Evolutionary conservation across 2,113 vertebrate species (phyloP), one percentile per base, ranked within the genome.

Genomic region (Aspiorhynchus laticeps): DNA sequence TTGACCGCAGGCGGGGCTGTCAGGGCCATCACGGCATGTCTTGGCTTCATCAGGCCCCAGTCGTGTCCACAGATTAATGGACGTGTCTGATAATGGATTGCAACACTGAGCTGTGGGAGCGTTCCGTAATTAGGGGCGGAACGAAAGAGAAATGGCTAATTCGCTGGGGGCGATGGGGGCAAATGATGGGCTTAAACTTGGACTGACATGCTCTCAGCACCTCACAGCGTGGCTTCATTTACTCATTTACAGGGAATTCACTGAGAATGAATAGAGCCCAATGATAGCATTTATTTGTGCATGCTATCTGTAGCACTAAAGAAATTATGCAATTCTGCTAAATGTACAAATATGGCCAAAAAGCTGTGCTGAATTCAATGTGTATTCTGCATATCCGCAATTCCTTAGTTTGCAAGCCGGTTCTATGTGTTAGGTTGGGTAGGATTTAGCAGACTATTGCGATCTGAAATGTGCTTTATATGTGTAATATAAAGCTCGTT

Each of bases 81-180:
- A 94, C 86, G 88, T 92, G 89, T 90, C 91, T 92, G 91, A 93
- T 92, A 93, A 93, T 92, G 92, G 91, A 94, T 94, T 93, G 93
- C 86, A 87, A 93, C 87, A 89, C 90, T 78, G 90, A 94, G 92
- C 91, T 87, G 46, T 85, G 89, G 85, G 91, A 89, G 77, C 86
- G 89, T 93, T 63, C 28, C 3, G 28, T 85, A 93, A 94, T 95
- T 94, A 93, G 90, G 83, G 87, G 65, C 87, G 92, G 93, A 93
- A 95, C 91, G 91, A 93, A 90, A 92, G 89, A 90, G 92, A 92
- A 91, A 92, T 90, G 87, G 93, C 92, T 92, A 94, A 93, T 95
- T 93, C 93, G 83, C 88, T 87, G 17, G 38, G 85, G 91, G 92
- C 92, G 85, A 28, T 86, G 87, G 85, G 79, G 89, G 69, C 88